These are phyloP conservation scores for Gymnorhina tibicen DNA, from an alignment of 2,113 vertebrate genomes.

Conservation along the genomic window DNA sequence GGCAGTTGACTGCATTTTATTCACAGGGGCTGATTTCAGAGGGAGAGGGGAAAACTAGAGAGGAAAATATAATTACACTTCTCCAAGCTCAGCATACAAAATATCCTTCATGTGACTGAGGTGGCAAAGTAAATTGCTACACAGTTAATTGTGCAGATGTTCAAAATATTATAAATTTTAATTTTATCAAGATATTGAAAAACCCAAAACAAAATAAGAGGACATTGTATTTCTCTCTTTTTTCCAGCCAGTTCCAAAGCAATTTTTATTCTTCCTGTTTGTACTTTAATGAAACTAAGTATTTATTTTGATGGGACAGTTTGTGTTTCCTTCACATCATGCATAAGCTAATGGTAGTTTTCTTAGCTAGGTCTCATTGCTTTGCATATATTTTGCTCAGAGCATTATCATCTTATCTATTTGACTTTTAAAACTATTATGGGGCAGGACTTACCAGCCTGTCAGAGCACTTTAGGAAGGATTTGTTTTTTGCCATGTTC, in stretches of 20 bases:
- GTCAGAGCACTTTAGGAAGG: not conserved
- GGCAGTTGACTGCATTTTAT: not conserved
- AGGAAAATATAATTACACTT: not conserved
- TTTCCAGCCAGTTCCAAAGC: not conserved
- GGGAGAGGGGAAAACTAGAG: not conserved
- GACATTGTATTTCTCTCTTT: not conserved
- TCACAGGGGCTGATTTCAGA: not conserved
- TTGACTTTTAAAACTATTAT: not conserved
- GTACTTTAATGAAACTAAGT: not conserved
- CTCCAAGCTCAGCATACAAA: not conserved
- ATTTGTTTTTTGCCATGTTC: not conserved
- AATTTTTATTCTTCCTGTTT: not conserved
- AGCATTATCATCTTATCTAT: not conserved
- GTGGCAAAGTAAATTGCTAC: not conserved
- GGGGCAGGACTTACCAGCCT: not conserved
- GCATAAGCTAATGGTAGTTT: not conserved
- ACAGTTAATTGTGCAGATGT: not conserved
- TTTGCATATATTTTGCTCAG: not conserved
- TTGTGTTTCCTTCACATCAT: not conserved
- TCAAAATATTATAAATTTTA: not conserved
- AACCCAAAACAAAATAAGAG: fast-evolving
- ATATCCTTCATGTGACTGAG: not conserved
- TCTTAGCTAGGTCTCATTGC: not conserved
- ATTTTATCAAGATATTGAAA: not conserved
- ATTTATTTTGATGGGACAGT: not conserved